Conservation (phyloP, 2,797 vertebrate genomes). For the Hemitrygon akajei region DNA sequence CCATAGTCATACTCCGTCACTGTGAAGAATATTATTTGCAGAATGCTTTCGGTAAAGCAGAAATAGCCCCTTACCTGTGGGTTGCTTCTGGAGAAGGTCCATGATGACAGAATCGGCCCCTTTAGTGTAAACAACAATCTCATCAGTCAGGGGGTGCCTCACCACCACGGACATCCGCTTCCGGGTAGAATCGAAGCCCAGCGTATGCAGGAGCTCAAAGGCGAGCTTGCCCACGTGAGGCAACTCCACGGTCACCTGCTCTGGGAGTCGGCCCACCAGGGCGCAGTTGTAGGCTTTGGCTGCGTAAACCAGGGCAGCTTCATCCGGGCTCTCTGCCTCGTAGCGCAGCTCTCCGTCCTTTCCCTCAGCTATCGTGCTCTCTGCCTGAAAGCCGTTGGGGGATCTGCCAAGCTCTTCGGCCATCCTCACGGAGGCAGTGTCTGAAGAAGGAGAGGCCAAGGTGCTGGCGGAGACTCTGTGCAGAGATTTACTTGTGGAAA, state of each 20-base stretch:
- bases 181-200: slow-evolving; percentile 86
- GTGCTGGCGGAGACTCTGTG: slow-evolving; percentile 62
- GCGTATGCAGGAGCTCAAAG: slow-evolving; percentile 88
- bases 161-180: slow-evolving; percentile 97
- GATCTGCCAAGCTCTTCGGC: slow-evolving; percentile 59
- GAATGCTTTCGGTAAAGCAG: not conserved
- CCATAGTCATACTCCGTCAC: too few relatives aligned
- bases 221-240: slow-evolving; percentile 82
- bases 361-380: slow-evolving; percentile 39
- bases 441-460: slow-evolving; percentile 66
- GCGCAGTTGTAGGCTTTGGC: slow-evolving; percentile 84
- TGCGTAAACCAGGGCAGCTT: slow-evolving; percentile 89
- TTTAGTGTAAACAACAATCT: slow-evolving; percentile 93
- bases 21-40: not conserved
- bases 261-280: slow-evolving; percentile 77
- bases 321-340: slow-evolving; percentile 89
- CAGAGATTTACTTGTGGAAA: slow-evolving; percentile 65
- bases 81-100: slow-evolving; percentile 79
- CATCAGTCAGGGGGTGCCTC: slow-evolving; percentile 80
- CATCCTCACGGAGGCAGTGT: slow-evolving; percentile 71
- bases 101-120: slow-evolving; percentile 90
- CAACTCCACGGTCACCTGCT: slow-evolving; percentile 87
- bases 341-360: slow-evolving; percentile 78
- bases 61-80: slow-evolving; percentile 64
- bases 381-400: slow-evolving; percentile 48